These are phyloP conservation scores for Heterodera schachtii DNA, from an alignment of 1,140 invertebrate genomes.

Conservation along the genomic window DNA sequence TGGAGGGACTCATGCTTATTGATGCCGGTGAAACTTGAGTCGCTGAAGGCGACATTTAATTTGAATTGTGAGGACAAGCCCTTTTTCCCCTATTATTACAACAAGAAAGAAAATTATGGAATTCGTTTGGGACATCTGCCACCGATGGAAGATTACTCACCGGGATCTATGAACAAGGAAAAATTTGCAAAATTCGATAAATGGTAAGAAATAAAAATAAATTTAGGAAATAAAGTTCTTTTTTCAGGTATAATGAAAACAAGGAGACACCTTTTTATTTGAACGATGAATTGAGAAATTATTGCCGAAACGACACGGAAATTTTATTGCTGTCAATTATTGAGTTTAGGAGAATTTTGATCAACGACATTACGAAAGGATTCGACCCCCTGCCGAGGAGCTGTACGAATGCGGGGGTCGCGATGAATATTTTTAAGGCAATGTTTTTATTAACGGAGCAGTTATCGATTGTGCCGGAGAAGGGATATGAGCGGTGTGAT, in stretches of 20 bases:
- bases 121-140: background rate
- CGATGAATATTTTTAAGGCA: conserved; percentile 1
- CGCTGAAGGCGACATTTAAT: conserved; percentile 3
- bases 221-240: too few species aligned
- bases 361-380: conserved; percentile 4
- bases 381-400: background rate
- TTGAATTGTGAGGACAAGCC: background rate
- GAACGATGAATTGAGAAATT: background rate
- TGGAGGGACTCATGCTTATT: background rate
- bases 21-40: background rate
- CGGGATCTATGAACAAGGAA: background rate
- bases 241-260: background rate
- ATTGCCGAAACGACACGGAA: conserved; percentile 12
- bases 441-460: background rate
- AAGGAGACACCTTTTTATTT: background rate
- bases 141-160: background rate
- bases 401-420: background rate
- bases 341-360: conserved; percentile 4
- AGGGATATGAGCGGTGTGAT: conserved; percentile 8
- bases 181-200: background rate
- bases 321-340: background rate
- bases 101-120: background rate
- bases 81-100: background rate
- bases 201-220: background rate
- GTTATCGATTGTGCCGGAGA: conserved; percentile 15